phyloP scores from a whole-genome alignment of 2,888 invertebrate genomes.

The Pomacea canaliculata region DNA sequence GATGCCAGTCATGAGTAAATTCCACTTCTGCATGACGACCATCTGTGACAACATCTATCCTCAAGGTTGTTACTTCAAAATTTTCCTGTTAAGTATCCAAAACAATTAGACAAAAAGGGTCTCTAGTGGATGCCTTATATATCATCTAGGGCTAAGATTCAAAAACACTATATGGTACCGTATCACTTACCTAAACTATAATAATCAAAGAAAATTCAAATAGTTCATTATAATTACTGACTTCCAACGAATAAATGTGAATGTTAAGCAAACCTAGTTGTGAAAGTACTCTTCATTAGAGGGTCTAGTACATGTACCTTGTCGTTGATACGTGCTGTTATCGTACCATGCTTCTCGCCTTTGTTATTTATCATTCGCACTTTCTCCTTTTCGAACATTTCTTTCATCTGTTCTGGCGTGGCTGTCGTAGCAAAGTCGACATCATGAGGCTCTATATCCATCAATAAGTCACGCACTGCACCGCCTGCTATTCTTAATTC shows the following conservation, averaged over 20 bases:
- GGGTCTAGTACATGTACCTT: conserved; percentile 78
- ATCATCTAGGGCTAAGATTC: no score
- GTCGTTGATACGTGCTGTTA: conserved; percentile 94
- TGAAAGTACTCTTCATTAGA: no score
- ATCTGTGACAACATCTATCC: conserved; percentile 92
- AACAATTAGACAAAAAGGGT: conserved; percentile 6
- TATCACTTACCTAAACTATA: no score
- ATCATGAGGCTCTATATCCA: conserved; percentile 75
- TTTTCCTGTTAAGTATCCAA: conserved; percentile 57
- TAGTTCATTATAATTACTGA: no score
- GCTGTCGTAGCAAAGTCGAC: conserved; percentile 98
- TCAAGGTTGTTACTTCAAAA: conserved; percentile 82
- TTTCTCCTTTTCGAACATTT: conserved; percentile 86
- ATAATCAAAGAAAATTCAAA: no score
- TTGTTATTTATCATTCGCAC: conserved; percentile 91
- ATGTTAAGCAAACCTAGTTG: no score
- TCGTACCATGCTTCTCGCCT: conserved; percentile 78
- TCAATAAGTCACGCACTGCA: conserved; percentile 82
- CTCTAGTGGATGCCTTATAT: no score
- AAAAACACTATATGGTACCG: no score
- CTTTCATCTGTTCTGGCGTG: conserved; percentile 95
- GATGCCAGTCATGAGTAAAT: conserved; percentile 85
- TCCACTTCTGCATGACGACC: conserved; percentile 95
- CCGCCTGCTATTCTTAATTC: conserved; percentile 96
- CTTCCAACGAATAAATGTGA: no score